Percentiles rank a stretch among this genome's conserved stretches.
phyloP scores from a whole-genome alignment of 1,140 invertebrate genomes.

The Drosophila tsacasi region DNA sequence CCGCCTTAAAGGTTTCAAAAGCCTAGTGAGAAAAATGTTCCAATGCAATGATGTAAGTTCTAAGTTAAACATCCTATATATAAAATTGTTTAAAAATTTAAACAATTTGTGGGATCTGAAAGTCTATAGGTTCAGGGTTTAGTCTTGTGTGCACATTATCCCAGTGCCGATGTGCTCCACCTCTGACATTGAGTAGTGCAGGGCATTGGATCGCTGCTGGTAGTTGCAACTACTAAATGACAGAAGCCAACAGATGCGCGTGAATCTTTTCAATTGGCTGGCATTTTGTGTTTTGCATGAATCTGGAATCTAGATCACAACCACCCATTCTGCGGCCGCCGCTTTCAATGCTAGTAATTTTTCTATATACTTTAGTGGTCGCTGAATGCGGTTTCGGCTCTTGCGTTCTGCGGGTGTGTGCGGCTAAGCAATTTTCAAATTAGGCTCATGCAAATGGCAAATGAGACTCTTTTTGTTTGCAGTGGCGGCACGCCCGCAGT shows the following conservation, averaged over 20 bases:
- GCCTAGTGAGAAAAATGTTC: no score
- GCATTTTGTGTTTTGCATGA: conserved; percentile 67
- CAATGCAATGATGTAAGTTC: neutral
- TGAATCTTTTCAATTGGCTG: conserved; percentile 77
- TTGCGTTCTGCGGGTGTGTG: conserved; percentile 23
- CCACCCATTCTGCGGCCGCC: conserved; percentile 13
- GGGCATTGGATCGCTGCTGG: conserved; percentile 17
- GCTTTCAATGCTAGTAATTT: conserved; percentile 43
- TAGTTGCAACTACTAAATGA: conserved; percentile 46
- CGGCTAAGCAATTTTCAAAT: conserved; percentile 76
- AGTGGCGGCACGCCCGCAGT: conserved; percentile 25
- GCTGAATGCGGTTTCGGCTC: conserved; percentile 53
- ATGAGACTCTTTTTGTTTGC: conserved; percentile 68
- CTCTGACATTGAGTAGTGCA: conserved; percentile 60
- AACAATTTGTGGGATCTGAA: neutral
- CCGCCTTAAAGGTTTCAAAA: no score
- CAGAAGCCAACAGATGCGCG: conserved; percentile 47
- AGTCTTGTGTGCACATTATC: neutral
- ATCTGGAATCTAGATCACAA: conserved; percentile 68
- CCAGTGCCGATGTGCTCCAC: conserved; percentile 5
- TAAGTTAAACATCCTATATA: neutral
- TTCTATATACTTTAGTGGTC: conserved; percentile 34
- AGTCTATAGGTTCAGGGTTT: neutral
- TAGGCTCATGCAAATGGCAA: conserved; percentile 71
- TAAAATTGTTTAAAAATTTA: neutral